Conservation (phyloP, 2,888 invertebrate species). For the Pollenia labialis region DNA sequence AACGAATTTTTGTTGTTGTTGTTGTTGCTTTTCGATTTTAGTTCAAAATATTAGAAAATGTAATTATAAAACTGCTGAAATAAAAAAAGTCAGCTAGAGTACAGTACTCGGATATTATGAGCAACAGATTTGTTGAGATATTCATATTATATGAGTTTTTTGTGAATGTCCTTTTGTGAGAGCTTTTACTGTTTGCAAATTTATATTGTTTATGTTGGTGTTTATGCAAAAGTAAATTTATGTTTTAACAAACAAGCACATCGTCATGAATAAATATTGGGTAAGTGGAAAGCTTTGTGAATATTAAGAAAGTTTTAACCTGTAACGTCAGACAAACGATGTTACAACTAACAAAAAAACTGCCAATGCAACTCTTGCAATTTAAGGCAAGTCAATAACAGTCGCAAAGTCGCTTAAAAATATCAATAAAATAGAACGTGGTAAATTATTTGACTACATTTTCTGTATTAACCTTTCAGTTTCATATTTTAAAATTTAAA, state of each 20-base stretch:
- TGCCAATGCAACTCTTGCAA: too few relatives aligned
- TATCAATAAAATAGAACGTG: too few relatives aligned
- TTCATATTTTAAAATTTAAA: too few relatives aligned
- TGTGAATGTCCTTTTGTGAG: not conserved
- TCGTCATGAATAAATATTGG: slow-evolving; percentile 15
- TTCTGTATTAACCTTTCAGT: too few relatives aligned
- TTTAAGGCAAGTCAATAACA: too few relatives aligned
- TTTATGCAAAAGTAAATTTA: slow-evolving; percentile 52
- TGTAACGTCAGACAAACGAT: too few relatives aligned
- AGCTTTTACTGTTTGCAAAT: slow-evolving; percentile 28
- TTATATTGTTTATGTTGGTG: slow-evolving; percentile 48
- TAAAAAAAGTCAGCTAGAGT: not conserved
- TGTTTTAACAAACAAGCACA: slow-evolving; percentile 10
- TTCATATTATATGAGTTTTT: not conserved
- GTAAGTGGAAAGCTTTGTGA: not conserved
- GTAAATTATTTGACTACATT: too few relatives aligned
- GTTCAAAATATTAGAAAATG: slow-evolving; percentile 59
- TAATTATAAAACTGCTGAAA: slow-evolving; percentile 65
- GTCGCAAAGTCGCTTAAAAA: too few relatives aligned
- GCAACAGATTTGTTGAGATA: not conserved
- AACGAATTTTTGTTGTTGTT: slow-evolving; percentile 4
- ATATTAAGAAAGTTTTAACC: not conserved
- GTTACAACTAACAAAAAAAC: too few relatives aligned
- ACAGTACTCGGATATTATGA: not conserved
- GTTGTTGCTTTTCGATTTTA: slow-evolving; percentile 8